phyloP scores from a whole-genome alignment of 2,888 invertebrate genomes.

The Ormyrus thymus region DNA sequence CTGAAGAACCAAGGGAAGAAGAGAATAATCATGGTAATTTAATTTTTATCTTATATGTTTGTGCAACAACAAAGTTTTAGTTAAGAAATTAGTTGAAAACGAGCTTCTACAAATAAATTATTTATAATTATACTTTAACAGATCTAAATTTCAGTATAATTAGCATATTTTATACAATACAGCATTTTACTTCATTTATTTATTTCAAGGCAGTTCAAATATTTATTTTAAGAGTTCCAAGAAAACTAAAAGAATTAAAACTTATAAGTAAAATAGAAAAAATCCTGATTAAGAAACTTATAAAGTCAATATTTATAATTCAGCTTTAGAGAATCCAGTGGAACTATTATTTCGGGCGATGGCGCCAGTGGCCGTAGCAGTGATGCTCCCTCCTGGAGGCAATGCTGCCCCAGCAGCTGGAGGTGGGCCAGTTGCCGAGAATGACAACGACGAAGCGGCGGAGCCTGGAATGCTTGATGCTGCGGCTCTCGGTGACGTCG shows the following conservation, averaged over 20 bases:
- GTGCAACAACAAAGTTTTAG: no score
- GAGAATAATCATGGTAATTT: constrained; percentile 64
- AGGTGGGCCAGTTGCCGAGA: not conserved
- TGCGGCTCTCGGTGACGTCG: constrained; percentile 64
- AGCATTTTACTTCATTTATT: not conserved
- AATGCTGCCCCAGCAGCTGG: not conserved
- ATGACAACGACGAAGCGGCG: constrained; percentile 4
- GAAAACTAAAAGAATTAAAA: no score
- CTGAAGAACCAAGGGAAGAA: constrained; percentile 70
- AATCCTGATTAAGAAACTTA: no score
- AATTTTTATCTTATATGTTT: no score
- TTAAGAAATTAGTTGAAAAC: no score
- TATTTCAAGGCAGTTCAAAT: constrained; percentile 3
- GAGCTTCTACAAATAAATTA: not conserved
- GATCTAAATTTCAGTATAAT: not conserved
- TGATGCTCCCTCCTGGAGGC: not conserved
- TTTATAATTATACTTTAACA: not conserved
- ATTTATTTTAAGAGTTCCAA: no score
- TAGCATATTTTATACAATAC: not conserved
- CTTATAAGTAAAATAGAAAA: no score
- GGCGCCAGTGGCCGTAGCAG: constrained; percentile 43
- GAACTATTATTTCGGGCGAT: constrained; percentile 51
- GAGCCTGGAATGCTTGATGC: not conserved
- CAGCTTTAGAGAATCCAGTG: constrained; percentile 40
- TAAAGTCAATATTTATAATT: no score